Evolutionary conservation across 2,888 invertebrate genomes (phyloP), one percentile per base, ranked within the genome.

Genomic region (Frankliniella fusca): DNA sequence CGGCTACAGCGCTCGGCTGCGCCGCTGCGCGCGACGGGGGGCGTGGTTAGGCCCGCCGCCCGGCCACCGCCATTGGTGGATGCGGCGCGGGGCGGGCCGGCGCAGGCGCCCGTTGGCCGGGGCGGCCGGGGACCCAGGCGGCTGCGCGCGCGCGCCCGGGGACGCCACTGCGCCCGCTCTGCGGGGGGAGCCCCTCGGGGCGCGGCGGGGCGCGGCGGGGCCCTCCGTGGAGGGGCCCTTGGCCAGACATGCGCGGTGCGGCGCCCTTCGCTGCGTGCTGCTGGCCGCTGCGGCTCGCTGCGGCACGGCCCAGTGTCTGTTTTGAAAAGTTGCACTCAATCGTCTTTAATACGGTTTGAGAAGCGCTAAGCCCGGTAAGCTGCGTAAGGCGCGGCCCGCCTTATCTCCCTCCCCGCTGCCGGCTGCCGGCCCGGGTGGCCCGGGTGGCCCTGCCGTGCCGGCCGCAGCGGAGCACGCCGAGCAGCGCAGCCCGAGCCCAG

Each of bases 261-360:
- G 61, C 61, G 38, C 38, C 20, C 15, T 61, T 11, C 12, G 61
- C 15, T 61, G 61, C 15, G 38, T n/a, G 61, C 61, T 61, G 61
- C 61, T 20, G 61, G 61, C 61, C 61, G 38, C 38, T 38, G 54
- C 54, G 54, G 54, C 54, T 54, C 54, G 54, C 18, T 20, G 54
- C 70, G 70, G 70, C 70, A 12, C 70, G 70, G 23, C 70, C 70
- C 70, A 27, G 70, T 76, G 70, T 76, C 70, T 76, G 70, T 76
- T 76, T 76, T 76, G 70, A 76, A 76, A 76, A 76, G 70, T 76
- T 76, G 70, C 70, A 76, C 11, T 76, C 70, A 76, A 76, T 23
- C 70, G 70, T 76, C 70, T 76, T 76, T 76, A 76, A 76, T 76
- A 27, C 70, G 70, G 70, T 76, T 76, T 76, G 70, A 27, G 70